Percentiles rank a stretch among this genome's conserved stretches.
Evolutionary conservation across 2,888 invertebrate genomes (phyloP).

Genomic region (Ferrisia virgata): DNA sequence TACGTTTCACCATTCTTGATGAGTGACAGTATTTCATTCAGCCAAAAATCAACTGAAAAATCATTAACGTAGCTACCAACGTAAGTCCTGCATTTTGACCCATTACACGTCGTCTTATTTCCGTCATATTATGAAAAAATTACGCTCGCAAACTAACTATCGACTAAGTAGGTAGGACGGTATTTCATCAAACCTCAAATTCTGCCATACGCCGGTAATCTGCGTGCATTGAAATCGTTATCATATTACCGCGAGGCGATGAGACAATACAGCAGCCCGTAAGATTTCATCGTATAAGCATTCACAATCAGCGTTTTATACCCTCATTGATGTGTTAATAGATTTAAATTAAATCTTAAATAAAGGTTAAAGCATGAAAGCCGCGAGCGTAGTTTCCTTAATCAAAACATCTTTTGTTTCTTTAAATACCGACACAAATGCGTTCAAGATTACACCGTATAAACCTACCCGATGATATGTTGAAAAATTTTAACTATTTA

Average conservation of each 20-base stretch:
- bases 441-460: neutral
- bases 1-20: too few species aligned
- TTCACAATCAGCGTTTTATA: conserved; percentile 6
- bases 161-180: neutral
- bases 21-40: too few species aligned
- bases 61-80: too few species aligned
- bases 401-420: conserved; percentile 17
- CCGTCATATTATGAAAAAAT: too few species aligned
- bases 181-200: neutral
- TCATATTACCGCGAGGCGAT: neutral
- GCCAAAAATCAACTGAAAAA: too few species aligned
- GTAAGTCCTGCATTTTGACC: too few species aligned
- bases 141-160: neutral
- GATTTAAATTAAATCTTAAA: conserved; percentile 17
- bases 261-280: too few species aligned
- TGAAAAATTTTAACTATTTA: conserved; percentile 1
- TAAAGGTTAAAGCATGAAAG: neutral
- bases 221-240: neutral
- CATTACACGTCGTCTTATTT: neutral
- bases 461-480: neutral
- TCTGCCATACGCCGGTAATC: neutral
- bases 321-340: conserved; percentile 10
- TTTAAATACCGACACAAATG: neutral
- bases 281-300: conserved; percentile 12
- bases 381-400: neutral